A percentile compares a stretch with the other conserved stretches of the same genome.
Evolutionary conservation across 2,888 invertebrate species (phyloP).

Genomic region (Macaria liturata): DNA sequence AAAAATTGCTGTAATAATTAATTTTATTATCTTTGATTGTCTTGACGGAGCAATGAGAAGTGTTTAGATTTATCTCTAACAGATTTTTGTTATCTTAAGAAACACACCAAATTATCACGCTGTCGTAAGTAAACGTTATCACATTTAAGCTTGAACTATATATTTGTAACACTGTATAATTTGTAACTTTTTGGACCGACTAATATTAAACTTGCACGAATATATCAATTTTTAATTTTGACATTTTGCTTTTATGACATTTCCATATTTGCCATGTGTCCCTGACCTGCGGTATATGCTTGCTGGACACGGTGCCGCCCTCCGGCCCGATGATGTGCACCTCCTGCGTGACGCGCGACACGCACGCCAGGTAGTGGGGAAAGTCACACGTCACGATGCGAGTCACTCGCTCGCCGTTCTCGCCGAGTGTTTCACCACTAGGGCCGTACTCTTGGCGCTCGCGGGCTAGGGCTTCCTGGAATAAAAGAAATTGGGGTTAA

Average conservation of each 20-base stretch:
- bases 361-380: slow-evolving; percentile 98
- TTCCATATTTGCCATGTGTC: background rate
- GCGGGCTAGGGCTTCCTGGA: slow-evolving; percentile 92
- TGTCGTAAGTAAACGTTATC: too few species aligned
- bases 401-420: slow-evolving; percentile 93
- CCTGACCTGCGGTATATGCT: slow-evolving; percentile 89
- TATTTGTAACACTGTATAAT: too few species aligned
- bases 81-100: too few species aligned
- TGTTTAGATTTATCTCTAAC: too few species aligned
- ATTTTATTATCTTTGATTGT: too few species aligned
- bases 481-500: background rate
- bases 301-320: slow-evolving; percentile 97
- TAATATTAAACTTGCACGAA: too few species aligned
- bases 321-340: slow-evolving; percentile 98
- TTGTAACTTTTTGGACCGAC: too few species aligned
- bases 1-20: background rate
- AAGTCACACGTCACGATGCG: slow-evolving; percentile 98
- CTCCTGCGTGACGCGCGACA: slow-evolving; percentile 97
- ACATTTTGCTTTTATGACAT: background rate
- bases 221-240: too few species aligned
- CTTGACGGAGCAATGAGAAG: too few species aligned
- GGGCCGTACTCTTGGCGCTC: slow-evolving; percentile 93
- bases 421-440: slow-evolving; percentile 65
- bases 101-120: too few species aligned
- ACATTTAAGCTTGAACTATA: too few species aligned